Base-by-base conservation (phyloP, 2,797 vertebrate genomes). In the Pyrrhura leucotis region DNA sequence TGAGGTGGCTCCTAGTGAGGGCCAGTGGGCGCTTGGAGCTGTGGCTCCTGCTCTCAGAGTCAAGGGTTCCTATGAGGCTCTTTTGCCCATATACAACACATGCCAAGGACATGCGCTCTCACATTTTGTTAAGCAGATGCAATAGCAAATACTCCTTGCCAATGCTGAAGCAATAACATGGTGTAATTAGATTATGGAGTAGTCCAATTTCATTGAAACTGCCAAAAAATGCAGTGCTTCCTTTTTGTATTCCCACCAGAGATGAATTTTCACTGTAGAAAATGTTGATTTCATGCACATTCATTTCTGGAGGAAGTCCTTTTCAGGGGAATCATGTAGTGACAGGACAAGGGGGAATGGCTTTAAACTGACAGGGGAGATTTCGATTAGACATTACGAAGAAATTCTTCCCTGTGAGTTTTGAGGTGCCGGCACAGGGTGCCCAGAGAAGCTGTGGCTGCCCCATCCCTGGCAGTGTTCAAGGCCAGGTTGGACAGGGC, bases 231-330 rank as follows among this genome's bases (percentile, higher is more conserved):
- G 10, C 11, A 50, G 9, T 1, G 2, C 14, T 83, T 51, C 35
- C 21, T 77, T 40, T 44, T 42, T 54, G 33, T 77, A 83, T 80
- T 77, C 40, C 35, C 22, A 67, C n/a, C 39, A 87, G 59, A 63
- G 66, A 51, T 67, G 42, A 83, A 58, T 69, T 72, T 80, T 83
- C 31, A 33, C 59, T 63, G 20, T 11, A 72, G 48, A 80, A 77
- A 78, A 68, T 22, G 12, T 2, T 69, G 26, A 21, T 56, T 48
- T 63, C 0, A 0, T n/a, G 33, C 40, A 28, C 6, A 3, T 7
- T 67, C 2, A 7, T 48, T 87, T 74, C 72, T 68, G 31, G 14
- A 67, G 29, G 7, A 31, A 86, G 50, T 31, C 42, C n/a, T 28
- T 75, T 88, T 3, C 6, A 58, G 73, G 40, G 45, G 42, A 66